Evolutionary conservation across 2,113 vertebrate species (phyloP), one percentile per base, ranked within the genome.

Genomic region (Morone chrysops): DNA sequence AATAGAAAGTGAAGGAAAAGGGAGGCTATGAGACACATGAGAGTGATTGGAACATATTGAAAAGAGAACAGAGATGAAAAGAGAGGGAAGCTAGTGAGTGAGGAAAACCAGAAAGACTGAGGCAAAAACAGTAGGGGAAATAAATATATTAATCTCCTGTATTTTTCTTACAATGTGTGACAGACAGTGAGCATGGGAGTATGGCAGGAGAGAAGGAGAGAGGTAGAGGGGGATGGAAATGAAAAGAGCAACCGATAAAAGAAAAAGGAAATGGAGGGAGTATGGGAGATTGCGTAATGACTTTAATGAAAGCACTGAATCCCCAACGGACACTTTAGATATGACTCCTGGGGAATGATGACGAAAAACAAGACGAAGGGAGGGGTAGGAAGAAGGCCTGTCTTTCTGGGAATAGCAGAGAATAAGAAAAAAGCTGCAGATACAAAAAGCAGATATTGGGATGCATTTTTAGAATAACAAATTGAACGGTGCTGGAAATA

Each of bases 321-420:
- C 87, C 94, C 93, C 72, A 81, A 54, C n/a, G 90, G 90, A 91
- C 81, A 83, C 80, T 92, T 90, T 89, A 89, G 85, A 87, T 69
- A 89, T 41, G 76, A 76, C 88, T 90, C 89, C 87, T 60, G 80
- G 87, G 90, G 69, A 81, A 45, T 61, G 69, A 63, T 4, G 36
- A 78, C 2, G 36, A 40, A n/a, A 47, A 80, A 41, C 4, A 75
- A 53, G 12, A 73, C n/a, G 50, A 65, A 13, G 36, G 57, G 75
- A 78, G 54, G 57, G 12, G 12, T 25, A 61, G 6, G 48, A 43
- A n/a, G 12, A 54, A 47, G 17, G 61, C 18, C 20, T 51, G 61
- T 72, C 31, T 31, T 31, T 31, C 31, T 31, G 31, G 31, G 51
- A 87, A 78, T 54, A 82, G 75, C 22, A 60, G 56, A 4, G 41